Evolutionary conservation across 1,140 invertebrate genomes (phyloP).

Genomic region (Bacillus rossius): DNA sequence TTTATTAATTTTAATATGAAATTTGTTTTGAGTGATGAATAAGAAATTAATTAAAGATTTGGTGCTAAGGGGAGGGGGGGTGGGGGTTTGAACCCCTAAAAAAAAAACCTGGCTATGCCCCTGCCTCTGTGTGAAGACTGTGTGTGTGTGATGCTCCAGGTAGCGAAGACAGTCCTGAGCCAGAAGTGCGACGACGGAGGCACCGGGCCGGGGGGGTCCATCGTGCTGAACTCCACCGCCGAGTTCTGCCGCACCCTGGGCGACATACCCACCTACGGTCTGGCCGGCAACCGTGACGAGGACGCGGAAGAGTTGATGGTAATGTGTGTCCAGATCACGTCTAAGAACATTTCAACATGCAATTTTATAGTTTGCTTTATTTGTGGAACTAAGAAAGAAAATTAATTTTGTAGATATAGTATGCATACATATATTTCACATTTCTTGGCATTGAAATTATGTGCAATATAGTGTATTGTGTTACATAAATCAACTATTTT

Average conservation of each 20-base stretch:
- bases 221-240: slow-evolving; percentile 89
- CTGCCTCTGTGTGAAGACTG: no score
- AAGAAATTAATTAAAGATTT: no score
- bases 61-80: no score
- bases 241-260: slow-evolving; percentile 96
- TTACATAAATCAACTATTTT: no score
- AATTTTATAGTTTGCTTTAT: not conserved
- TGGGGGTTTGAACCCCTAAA: no score
- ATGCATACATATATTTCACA: not conserved
- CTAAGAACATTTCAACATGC: not conserved
- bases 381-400: not conserved
- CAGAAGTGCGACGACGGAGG: slow-evolving; percentile 27
- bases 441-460: slow-evolving; percentile 1
- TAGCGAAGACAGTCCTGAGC: slow-evolving; percentile 21
- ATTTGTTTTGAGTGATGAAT: no score
- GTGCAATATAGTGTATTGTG: no score
- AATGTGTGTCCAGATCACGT: no score
- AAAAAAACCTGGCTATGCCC: no score
- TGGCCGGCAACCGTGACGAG: slow-evolving; percentile 82
- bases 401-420: not conserved
- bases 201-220: slow-evolving; percentile 44
- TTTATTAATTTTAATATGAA: no score
- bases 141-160: no score
- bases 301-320: slow-evolving; percentile 77
- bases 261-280: slow-evolving; percentile 90